Percentiles rank a stretch among this genome's conserved stretches.
These are phyloP conservation scores for Hydrolagus affinis DNA, from an alignment of 2,113 vertebrate genomes.

Conservation along the genomic window DNA sequence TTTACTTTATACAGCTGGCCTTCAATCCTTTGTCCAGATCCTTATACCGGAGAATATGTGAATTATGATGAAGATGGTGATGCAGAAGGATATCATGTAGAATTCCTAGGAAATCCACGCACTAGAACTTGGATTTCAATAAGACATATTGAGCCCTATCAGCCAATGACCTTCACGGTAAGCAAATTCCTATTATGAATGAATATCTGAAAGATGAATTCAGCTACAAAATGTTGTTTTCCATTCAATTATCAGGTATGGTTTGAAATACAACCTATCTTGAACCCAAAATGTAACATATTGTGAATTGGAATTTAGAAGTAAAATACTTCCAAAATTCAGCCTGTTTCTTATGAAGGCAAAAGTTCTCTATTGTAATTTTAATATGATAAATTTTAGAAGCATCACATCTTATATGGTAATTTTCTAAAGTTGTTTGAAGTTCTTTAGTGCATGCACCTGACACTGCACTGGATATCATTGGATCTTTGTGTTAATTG, in stretches of 20 bases:
- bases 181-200: background rate
- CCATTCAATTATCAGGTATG: background rate
- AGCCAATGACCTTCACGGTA: conserved; percentile 19
- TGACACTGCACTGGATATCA: too few species aligned
- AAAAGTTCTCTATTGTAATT: background rate
- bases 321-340: background rate
- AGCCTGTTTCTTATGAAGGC: background rate
- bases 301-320: background rate
- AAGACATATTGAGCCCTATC: conserved; percentile 40
- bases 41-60: conserved; percentile 43
- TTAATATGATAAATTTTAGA: too few species aligned
- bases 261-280: background rate
- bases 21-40: conserved; percentile 52
- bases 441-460: too few species aligned
- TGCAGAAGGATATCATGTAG: conserved; percentile 50
- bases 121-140: conserved; percentile 49
- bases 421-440: too few species aligned
- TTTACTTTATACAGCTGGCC: conserved; percentile 52
- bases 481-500: too few species aligned
- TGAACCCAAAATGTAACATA: background rate
- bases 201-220: background rate
- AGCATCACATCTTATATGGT: too few species aligned
- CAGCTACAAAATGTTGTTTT: background rate
- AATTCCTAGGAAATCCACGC: conserved; percentile 55
- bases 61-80: conserved; percentile 45